Conservation (phyloP, 2,797 vertebrate genomes). For the Acipenser ruthenus region DNA sequence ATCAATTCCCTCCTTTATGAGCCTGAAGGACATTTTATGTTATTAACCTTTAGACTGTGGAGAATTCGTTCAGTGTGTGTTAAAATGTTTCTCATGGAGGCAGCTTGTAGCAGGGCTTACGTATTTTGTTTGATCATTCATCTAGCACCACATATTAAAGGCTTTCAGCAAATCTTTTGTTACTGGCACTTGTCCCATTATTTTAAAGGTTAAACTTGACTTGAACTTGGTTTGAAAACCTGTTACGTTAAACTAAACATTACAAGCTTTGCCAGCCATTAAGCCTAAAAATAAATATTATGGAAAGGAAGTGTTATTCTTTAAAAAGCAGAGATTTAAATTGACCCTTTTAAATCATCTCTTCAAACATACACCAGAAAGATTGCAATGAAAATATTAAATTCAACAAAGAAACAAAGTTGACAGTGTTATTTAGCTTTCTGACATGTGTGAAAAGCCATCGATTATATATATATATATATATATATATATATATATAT, state of each 20-base stretch:
- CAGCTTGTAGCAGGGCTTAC: slow-evolving; percentile 18
- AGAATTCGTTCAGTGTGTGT: slow-evolving; percentile 27
- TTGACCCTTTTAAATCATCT: too few species aligned
- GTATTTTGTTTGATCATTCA: slow-evolving; percentile 27
- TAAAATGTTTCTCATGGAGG: slow-evolving; percentile 30
- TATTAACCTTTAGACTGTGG: slow-evolving; percentile 36
- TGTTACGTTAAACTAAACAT: slow-evolving; percentile 1
- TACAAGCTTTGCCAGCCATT: background rate
- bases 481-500: too few species aligned
- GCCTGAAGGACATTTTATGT: slow-evolving; percentile 33
- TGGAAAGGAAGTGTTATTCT: background rate
- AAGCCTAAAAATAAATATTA: background rate
- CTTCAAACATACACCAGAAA: too few species aligned
- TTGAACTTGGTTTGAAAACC: slow-evolving; percentile 7
- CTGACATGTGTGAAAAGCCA: too few species aligned
- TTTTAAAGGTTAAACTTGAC: slow-evolving; percentile 29
- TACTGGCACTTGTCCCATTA: slow-evolving; percentile 26
- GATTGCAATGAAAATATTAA: too few species aligned
- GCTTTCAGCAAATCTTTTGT: slow-evolving; percentile 26
- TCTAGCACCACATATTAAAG: slow-evolving; percentile 27
- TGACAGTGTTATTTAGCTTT: too few species aligned
- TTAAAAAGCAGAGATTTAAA: background rate
- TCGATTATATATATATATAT: too few species aligned
- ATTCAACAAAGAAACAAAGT: too few species aligned
- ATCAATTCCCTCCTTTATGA: slow-evolving; percentile 24